These are phyloP conservation scores for Chaenocephalus aceratus DNA, from an alignment of 2,113 vertebrate species.

Conservation along the genomic window DNA sequence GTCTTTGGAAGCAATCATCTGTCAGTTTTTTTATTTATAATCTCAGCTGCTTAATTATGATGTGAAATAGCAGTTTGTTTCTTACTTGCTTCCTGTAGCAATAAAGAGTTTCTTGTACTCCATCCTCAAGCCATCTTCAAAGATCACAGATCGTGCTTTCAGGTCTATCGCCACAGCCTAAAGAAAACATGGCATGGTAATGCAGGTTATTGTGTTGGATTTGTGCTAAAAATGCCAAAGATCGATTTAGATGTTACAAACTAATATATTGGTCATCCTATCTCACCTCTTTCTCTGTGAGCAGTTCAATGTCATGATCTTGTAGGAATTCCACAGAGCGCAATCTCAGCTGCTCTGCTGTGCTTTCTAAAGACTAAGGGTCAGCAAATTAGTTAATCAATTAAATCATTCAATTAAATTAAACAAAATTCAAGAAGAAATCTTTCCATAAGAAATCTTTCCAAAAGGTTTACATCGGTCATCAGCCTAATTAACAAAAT, in stretches of 20 bases:
- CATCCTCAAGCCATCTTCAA: constrained; percentile 95
- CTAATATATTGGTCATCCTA: neutral
- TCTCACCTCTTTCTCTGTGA: constrained; percentile 94
- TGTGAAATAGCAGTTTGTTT: neutral
- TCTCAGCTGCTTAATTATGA: neutral
- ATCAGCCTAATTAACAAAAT: neutral
- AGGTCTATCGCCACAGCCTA: constrained; percentile 92
- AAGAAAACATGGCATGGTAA: constrained; percentile 22
- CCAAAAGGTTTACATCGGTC: neutral
- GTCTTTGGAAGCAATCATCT: constrained; percentile 78
- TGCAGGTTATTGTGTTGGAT: neutral
- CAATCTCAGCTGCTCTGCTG: constrained; percentile 92
- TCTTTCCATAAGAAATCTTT: too few relatives aligned
- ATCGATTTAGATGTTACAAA: neutral
- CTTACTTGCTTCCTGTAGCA: constrained; percentile 94
- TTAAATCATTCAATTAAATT: neutral
- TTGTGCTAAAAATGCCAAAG: neutral
- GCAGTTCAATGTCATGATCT: constrained; percentile 92
- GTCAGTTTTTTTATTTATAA: neutral
- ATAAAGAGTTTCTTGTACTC: constrained; percentile 96
- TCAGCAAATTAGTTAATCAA: constrained; percentile 43
- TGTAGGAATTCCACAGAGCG: constrained; percentile 94
- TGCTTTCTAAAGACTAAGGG: constrained; percentile 92
- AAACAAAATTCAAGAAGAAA: neutral
- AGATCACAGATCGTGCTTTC: constrained; percentile 90